phyloP scores from a whole-genome alignment of 2,797 vertebrate genomes.

The Gymnodraco acuticeps region DNA sequence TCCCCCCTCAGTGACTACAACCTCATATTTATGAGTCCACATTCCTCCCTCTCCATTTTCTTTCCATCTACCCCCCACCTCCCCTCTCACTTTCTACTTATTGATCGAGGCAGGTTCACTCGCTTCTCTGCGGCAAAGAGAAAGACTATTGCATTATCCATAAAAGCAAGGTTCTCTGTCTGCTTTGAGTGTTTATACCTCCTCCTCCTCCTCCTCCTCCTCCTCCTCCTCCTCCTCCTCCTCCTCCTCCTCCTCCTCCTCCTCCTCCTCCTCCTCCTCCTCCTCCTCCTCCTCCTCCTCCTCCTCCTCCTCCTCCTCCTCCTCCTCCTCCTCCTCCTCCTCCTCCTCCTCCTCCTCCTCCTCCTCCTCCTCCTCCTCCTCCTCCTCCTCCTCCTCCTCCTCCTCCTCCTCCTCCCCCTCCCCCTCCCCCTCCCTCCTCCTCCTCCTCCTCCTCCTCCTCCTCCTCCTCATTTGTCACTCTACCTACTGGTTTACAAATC shows the following conservation, averaged over 20 bases:
- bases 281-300: constrained; percentile 13
- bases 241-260: constrained; percentile 15
- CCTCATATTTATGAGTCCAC: constrained; percentile 64
- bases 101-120: constrained; percentile 51
- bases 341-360: constrained; percentile 13
- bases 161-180: constrained; percentile 50
- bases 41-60: constrained; percentile 42
- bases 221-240: constrained; percentile 13
- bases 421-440: no score
- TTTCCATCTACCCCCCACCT: constrained; percentile 15
- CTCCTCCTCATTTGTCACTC: constrained; percentile 16
- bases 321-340: constrained; percentile 11
- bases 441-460: constrained; percentile 5
- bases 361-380: constrained; percentile 8
- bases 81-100: constrained; percentile 25
- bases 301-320: constrained; percentile 13
- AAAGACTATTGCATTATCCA: constrained; percentile 61
- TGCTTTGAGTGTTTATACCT: constrained; percentile 41
- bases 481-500: constrained; percentile 22
- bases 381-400: constrained; percentile 6
- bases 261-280: constrained; percentile 8
- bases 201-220: constrained; percentile 8
- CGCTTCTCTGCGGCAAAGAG: constrained; percentile 31
- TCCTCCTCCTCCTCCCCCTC: constrained; percentile 20
- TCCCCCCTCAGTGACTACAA: constrained; percentile 47